phyloP scores from a whole-genome alignment of 2,888 invertebrate genomes.

The Nebria brevicollis region DNA sequence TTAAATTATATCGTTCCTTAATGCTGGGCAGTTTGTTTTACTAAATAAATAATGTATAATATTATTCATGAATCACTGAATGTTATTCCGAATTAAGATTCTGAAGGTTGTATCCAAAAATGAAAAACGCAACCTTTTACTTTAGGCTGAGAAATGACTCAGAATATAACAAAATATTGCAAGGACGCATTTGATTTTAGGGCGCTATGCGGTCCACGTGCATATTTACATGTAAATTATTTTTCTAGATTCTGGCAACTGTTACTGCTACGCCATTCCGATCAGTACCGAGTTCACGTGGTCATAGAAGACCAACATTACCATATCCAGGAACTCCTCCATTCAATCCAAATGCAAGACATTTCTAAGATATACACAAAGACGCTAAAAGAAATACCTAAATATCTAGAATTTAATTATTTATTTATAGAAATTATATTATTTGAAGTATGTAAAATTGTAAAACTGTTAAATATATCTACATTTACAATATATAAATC shows the following conservation, averaged over 20 bases:
- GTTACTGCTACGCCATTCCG: neutral
- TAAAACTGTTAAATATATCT: neutral
- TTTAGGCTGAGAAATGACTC: no score
- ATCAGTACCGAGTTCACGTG: neutral
- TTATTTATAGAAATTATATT: neutral
- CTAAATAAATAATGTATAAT: no score
- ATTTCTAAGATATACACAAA: neutral
- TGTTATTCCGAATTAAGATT: no score
- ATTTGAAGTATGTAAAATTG: neutral
- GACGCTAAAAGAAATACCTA: neutral
- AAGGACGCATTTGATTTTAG: no score
- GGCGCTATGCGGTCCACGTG: no score
- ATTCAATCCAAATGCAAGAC: neutral
- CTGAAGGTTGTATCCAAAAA: no score
- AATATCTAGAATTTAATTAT: neutral
- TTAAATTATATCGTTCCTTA: no score
- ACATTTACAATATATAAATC: neutral
- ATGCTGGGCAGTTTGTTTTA: no score
- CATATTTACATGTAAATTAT: no score
- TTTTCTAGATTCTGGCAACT: neutral
- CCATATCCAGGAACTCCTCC: neutral
- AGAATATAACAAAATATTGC: no score
- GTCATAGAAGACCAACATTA: neutral
- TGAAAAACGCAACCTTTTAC: no score
- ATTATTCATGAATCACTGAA: no score